Percentiles rank a stretch among this genome's conserved stretches.
Conservation (phyloP, 2,113 vertebrate species). For the Nyctibius bracteatus region DNA sequence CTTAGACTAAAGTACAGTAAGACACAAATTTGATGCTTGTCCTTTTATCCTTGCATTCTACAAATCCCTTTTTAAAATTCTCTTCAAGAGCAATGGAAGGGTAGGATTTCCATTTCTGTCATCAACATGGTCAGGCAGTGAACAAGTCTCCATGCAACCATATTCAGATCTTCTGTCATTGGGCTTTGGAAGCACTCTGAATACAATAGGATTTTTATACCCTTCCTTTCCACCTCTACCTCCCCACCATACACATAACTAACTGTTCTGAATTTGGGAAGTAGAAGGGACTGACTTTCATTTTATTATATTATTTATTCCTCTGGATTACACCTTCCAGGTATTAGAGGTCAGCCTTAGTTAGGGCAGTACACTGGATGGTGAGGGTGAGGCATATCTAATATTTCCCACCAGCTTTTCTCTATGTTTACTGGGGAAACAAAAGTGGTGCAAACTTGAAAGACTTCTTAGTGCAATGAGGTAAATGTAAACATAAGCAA, state of each 20-base stretch:
- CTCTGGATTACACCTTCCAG: background rate
- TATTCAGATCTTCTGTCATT: background rate
- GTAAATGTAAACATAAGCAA: background rate
- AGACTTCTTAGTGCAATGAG: background rate
- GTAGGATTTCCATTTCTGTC: background rate
- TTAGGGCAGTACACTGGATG: background rate
- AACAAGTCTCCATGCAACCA: background rate
- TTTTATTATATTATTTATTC: background rate
- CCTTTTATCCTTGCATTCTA: background rate
- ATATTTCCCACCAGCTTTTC: background rate
- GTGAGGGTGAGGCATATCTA: background rate
- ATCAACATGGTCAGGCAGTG: background rate
- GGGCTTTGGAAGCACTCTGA: background rate
- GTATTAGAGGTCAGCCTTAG: background rate
- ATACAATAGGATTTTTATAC: background rate
- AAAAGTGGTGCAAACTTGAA: background rate
- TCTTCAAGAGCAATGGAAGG: background rate
- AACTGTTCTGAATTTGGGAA: background rate
- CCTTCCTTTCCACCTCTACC: background rate
- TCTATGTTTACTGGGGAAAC: background rate
- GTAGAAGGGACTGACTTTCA: background rate
- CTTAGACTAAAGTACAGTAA: background rate
- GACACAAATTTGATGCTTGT: background rate
- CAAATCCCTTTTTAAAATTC: background rate
- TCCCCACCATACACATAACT: background rate